Evolutionary conservation across 2,797 vertebrate genomes (phyloP).

Genomic region (Esox lucius): DNA sequence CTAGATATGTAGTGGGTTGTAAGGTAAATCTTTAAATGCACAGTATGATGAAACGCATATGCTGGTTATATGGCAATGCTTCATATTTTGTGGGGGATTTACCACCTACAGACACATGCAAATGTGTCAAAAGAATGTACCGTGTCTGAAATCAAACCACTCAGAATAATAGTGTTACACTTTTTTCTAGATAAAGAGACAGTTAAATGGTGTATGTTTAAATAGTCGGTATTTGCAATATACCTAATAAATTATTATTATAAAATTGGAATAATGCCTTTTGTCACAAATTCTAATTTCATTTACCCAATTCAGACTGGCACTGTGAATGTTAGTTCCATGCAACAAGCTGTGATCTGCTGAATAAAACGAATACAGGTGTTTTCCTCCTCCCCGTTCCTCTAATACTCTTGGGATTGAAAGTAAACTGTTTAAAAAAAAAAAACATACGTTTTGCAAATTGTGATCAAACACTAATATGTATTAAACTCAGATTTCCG

Average conservation of each 20-base stretch:
- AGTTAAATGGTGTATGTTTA: background rate
- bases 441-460: conserved; percentile 1
- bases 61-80: background rate
- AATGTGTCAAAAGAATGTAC: background rate
- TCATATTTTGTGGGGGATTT: conserved; percentile 43
- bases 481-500: conserved; percentile 39
- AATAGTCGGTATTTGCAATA: background rate
- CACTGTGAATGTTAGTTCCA: conserved; percentile 17
- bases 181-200: background rate
- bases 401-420: conserved; percentile 28
- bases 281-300: background rate
- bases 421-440: conserved; percentile 28
- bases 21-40: background rate
- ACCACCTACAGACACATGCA: conserved; percentile 24
- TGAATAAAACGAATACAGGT: conserved; percentile 49
- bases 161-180: conserved; percentile 8
- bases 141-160: conserved; percentile 27
- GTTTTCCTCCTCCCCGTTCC: conserved; percentile 38
- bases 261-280: background rate
- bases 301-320: background rate
- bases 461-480: conserved; percentile 30
- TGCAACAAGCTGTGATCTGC: conserved; percentile 54
- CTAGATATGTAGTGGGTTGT: conserved; percentile 2
- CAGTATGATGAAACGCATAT: background rate
- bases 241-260: background rate